Conservation (phyloP, 2,888 invertebrate genomes). For the Diadromus collaris region DNA sequence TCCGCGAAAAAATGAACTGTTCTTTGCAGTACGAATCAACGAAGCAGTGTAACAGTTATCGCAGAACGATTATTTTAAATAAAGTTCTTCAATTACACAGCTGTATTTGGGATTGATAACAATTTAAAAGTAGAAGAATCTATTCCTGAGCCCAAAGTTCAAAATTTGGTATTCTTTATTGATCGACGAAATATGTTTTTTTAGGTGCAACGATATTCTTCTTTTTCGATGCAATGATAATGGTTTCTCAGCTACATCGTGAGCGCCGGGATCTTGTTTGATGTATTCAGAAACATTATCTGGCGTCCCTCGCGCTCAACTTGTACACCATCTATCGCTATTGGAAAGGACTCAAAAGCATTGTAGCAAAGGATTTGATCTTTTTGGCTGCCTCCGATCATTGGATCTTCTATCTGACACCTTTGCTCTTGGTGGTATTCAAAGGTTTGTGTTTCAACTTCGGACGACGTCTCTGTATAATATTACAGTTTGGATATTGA, state of each 20-base stretch:
- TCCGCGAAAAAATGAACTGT: constrained; percentile 50
- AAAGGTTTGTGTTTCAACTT: constrained; percentile 15
- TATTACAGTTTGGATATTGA: too few species aligned
- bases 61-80: not conserved
- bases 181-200: not conserved
- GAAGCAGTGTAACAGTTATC: not conserved
- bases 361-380: not conserved
- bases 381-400: not conserved
- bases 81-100: not conserved
- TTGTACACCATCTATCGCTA: not conserved
- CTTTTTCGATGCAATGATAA: constrained; percentile 19
- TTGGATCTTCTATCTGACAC: not conserved
- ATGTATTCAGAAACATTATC: constrained; percentile 7
- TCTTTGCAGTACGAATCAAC: constrained; percentile 35
- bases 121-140: not conserved
- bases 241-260: constrained; percentile 17
- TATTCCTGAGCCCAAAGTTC: not conserved
- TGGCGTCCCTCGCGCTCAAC: not conserved
- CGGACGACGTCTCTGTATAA: not conserved
- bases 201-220: not conserved
- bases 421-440: not conserved
- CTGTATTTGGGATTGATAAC: not conserved
- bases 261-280: constrained; percentile 31
- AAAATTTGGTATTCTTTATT: not conserved
- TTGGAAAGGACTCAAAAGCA: not conserved